phyloP scores from a whole-genome alignment of 2,888 invertebrate genomes.

The Thecophora atra region DNA sequence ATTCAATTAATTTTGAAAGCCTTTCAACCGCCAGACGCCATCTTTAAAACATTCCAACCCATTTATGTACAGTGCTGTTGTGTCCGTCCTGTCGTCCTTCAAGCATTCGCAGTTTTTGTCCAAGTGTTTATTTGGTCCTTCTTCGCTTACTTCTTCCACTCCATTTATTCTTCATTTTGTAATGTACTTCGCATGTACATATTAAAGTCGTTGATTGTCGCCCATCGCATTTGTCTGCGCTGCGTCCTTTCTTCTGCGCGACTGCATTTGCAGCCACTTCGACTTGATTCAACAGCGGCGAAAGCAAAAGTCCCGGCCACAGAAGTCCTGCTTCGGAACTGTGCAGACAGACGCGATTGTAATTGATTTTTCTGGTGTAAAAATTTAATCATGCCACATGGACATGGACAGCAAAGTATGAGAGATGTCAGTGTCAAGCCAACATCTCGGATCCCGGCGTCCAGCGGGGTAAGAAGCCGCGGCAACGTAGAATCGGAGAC shows the following conservation, averaged over 20 bases:
- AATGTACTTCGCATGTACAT: neutral
- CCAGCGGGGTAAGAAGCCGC: no score
- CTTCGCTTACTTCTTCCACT: slow-evolving; percentile 10
- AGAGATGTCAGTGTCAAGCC: slow-evolving; percentile 34
- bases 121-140: neutral
- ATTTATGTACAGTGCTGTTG: neutral
- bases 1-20: slow-evolving; percentile 40
- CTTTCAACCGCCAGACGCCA: slow-evolving; percentile 14
- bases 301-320: slow-evolving; percentile 31
- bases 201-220: no score
- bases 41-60: slow-evolving; percentile 33
- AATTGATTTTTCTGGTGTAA: slow-evolving; percentile 53
- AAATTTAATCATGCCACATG: slow-evolving; percentile 50
- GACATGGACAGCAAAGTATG: slow-evolving; percentile 19
- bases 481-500: neutral
- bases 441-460: neutral
- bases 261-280: slow-evolving; percentile 14
- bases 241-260: slow-evolving; percentile 7
- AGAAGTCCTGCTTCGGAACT: slow-evolving; percentile 31
- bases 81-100: neutral
- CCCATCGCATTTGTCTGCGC: neutral
- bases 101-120: neutral
- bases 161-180: slow-evolving; percentile 15
- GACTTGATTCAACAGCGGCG: slow-evolving; percentile 16
- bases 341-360: slow-evolving; percentile 50